Evolutionary conservation across 2,797 vertebrate species (phyloP).

Genomic region (Alcedo atthis): DNA sequence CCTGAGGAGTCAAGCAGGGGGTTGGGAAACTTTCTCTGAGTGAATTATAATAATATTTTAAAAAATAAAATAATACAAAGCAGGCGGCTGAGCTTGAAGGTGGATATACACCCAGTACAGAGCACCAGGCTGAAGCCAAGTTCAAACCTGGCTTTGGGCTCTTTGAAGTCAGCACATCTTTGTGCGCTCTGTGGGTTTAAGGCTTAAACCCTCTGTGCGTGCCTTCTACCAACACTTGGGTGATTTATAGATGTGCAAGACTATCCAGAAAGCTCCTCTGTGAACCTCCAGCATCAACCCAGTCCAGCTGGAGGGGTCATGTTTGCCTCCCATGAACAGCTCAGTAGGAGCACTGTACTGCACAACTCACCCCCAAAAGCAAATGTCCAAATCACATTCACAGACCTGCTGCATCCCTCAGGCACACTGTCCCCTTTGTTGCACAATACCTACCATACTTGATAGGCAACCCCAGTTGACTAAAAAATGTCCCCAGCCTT

Average conservation of each 20-base stretch:
- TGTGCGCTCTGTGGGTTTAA: not conserved
- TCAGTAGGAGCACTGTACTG: not conserved
- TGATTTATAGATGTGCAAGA: not conserved
- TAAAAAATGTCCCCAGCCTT: not conserved
- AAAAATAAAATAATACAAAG: constrained; percentile 1
- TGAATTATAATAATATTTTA: not conserved
- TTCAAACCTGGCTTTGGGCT: not conserved
- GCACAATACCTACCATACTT: not conserved
- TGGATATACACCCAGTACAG: not conserved
- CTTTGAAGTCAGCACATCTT: not conserved
- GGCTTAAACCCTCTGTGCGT: not conserved
- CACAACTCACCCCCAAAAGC: not conserved
- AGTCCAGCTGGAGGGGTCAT: not conserved
- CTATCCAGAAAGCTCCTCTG: not conserved
- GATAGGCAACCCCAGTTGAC: not conserved
- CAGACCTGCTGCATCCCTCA: not conserved
- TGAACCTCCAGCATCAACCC: not conserved
- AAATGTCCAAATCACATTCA: not conserved
- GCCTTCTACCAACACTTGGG: not conserved
- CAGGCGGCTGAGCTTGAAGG: not conserved
- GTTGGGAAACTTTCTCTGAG: not conserved
- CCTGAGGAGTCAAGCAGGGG: not conserved
- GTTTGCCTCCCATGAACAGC: not conserved
- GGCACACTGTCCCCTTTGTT: not conserved
- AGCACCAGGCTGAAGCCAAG: not conserved